Conservation (phyloP, 64 coral and sea anemone genomes). For the Porites australiensis region DNA sequence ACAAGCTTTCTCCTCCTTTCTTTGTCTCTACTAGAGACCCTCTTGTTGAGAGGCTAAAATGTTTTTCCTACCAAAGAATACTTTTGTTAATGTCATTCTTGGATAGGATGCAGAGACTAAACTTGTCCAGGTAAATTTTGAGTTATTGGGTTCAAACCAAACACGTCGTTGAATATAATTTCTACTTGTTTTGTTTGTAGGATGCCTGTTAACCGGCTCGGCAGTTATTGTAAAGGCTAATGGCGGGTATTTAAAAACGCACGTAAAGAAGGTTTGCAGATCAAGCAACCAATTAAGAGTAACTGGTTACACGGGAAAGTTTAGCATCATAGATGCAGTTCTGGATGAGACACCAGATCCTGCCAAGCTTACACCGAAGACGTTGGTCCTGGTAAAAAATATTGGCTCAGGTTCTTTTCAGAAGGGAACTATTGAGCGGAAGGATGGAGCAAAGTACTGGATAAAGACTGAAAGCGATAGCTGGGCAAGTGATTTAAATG, state of each 20-base stretch:
- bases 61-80: too few relatives aligned
- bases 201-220: neutral
- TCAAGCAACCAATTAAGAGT: neutral
- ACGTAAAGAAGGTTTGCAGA: accelerated
- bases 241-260: neutral
- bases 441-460: neutral
- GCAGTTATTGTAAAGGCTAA: neutral
- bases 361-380: neutral
- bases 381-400: neutral
- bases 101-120: too few relatives aligned
- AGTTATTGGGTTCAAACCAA: too few relatives aligned
- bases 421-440: neutral
- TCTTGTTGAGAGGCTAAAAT: too few relatives aligned
- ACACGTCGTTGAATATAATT: neutral
- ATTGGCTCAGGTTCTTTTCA: neutral
- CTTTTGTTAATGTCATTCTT: too few relatives aligned
- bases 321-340: neutral
- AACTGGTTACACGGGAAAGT: neutral
- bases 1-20: too few relatives aligned
- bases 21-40: too few relatives aligned
- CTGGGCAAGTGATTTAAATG: neutral
- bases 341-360: neutral
- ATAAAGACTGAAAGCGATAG: neutral
- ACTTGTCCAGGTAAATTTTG: too few relatives aligned
- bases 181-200: neutral